These are phyloP conservation scores for Charadrius vociferus DNA, from an alignment of 2,113 vertebrate genomes.

Conservation along the genomic window DNA sequence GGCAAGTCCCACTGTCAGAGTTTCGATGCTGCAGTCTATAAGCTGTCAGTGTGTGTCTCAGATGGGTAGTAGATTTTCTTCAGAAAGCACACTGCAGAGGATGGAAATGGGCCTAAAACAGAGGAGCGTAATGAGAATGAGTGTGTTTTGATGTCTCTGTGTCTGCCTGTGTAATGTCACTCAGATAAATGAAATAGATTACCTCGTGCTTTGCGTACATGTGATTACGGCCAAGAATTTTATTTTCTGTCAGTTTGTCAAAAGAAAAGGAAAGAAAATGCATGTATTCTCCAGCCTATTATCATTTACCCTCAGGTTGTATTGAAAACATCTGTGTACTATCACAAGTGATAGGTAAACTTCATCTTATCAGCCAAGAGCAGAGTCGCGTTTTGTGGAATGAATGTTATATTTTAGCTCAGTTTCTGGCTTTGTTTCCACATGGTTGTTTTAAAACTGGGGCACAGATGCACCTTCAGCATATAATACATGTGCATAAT, in stretches of 20 bases:
- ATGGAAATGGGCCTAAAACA: not conserved
- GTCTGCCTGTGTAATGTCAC: not conserved
- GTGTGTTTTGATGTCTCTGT: not conserved
- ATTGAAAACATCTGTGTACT: not conserved
- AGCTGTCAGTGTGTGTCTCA: not conserved
- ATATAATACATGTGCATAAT: slow-evolving; percentile 30
- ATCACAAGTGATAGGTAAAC: not conserved
- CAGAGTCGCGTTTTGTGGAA: not conserved
- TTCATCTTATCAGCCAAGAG: not conserved
- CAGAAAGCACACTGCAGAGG: not conserved
- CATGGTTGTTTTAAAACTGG: slow-evolving; percentile 23
- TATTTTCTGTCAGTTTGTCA: not conserved
- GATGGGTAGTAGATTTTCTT: not conserved
- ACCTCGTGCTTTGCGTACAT: not conserved
- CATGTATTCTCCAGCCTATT: not conserved
- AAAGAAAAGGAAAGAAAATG: not conserved
- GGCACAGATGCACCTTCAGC: slow-evolving; percentile 60
- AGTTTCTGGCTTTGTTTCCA: not conserved
- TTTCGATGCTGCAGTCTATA: not conserved
- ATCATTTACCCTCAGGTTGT: not conserved
- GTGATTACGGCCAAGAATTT: not conserved
- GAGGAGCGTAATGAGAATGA: accelerated
- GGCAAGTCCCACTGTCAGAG: not conserved
- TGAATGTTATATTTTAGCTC: not conserved
- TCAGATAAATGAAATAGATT: not conserved